A percentile compares a stretch with the other conserved stretches of the same genome.
Conservation (phyloP, 1,140 invertebrate species). For the Gonioctena quinquepunctata region DNA sequence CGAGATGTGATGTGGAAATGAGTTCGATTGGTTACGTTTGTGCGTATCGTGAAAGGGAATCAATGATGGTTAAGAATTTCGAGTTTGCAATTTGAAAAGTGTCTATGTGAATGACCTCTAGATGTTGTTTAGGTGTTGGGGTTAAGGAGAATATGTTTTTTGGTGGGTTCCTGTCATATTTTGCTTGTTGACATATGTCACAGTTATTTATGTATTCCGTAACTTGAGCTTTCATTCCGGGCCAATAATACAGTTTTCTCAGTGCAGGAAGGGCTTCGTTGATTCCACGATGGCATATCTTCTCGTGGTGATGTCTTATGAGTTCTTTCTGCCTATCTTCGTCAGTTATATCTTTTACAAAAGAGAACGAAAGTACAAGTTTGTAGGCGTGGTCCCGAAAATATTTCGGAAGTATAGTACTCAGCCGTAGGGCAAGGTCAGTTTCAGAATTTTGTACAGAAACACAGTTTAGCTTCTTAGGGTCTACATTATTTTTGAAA, state of each 20-base stretch:
- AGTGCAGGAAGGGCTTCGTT: too few relatives aligned
- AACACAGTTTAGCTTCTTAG: neutral
- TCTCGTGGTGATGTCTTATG: too few relatives aligned
- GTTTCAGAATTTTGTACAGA: too few relatives aligned
- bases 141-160: neutral
- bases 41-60: neutral
- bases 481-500: neutral
- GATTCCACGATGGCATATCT: too few relatives aligned
- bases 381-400: too few relatives aligned
- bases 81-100: neutral
- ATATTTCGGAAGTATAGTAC: too few relatives aligned
- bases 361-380: too few relatives aligned
- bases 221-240: neutral
- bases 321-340: too few relatives aligned
- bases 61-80: neutral
- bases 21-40: neutral
- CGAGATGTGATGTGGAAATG: neutral
- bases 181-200: too few relatives aligned
- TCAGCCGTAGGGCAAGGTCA: too few relatives aligned
- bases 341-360: too few relatives aligned
- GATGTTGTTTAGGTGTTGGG: neutral
- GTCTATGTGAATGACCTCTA: neutral
- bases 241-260: too few relatives aligned
- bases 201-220: neutral
- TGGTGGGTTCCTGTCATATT: neutral